Evolutionary conservation across 92 coral and sea anemone genomes (phyloP), one percentile per base, ranked within the genome.

Genomic region (Heteractis magnifica): DNA sequence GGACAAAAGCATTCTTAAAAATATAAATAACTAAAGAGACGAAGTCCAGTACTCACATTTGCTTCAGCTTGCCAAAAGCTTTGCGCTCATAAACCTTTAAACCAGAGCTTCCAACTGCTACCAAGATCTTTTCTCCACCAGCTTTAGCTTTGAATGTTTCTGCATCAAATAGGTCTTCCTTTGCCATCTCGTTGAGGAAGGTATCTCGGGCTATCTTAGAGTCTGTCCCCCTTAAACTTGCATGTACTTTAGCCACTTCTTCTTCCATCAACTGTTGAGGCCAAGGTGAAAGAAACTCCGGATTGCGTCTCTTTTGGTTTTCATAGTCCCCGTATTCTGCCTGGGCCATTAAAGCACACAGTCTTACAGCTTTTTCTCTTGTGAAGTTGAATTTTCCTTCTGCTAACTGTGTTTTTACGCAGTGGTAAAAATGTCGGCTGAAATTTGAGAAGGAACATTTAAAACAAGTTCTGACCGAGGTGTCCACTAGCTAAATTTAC

Each of bases 81-180:
- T 91, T 90, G 73, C 99, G 86, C 80, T 97, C 95, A 72, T 88
- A 92, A 26, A 97, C 91, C 71, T 87, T 93, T 49, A 97, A 81
- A 15, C 98, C 99, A 83, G 84, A 79, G 56, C 95, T 92, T 6
- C 99, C 98, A 49, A 97, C 98, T 10, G 99, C 98, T 73, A 91
- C 93, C 10, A 90, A 19, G 23, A 97, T 90, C 77, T 97, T 97
- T 81, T 92, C 94, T 49, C 97, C 90, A 0, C 92, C 88, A 58
- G 97, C 91, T 83, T 94, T 97, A 18, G 97, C 99, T 82, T 97
- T 97, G 81, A 94, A 97, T 60, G 86, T 87, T 60, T 97, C 99
- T 72, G 98, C 88, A 93, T 94, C 95, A 64, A 90, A 97, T 51
- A 97, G 88, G 52, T 97, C 99, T 34, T 90, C 94, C 85, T 92